Base-by-base conservation (phyloP, 2,888 invertebrate species). In the Hirudinaria manillensis region DNA sequence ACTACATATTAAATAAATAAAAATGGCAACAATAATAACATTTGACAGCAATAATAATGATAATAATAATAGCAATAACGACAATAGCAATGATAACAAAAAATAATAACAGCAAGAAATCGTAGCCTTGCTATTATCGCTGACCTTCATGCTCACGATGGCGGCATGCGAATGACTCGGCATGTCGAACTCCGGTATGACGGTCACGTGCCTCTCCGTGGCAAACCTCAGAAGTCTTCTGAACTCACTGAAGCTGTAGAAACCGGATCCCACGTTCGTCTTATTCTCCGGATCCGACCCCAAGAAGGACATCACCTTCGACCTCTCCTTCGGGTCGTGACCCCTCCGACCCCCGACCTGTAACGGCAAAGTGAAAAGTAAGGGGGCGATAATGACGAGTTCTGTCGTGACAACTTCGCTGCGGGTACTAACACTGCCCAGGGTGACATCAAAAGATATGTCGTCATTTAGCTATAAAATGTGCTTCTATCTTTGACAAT, bases 151-250 rank as follows among this genome's bases (percentile, higher is more conserved):
- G 61, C 83, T 80, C 51, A 78, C 77, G 73, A 83, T 82, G 24
- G 83, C 82, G 0, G 83, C 83, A 67, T 81, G 79, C 16, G 80
- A 79, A 75, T 84, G 83, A 4, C 82, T 83, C 0, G 84, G 84
- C 82, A 83, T 82, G 72, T 84, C 83, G 38, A 84, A 78, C 77
- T 84, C 84, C 6, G 84, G 84, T 27, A 78, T 75, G n/a, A 78
- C 45, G 38, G 65, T 51, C 36, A 84, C 81, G 77, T 83, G 81
- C 3, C 79, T 80, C 0, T 74, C 76, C 3, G 77, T 77, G 70
- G 84, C 84, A 75, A 81, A 80, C 32, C 61, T 56, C 32, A 84
- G 79, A 34, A 84, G 82, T n/a, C 82, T 81, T 56, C 76, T 65
- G 75, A 81, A 82, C 45, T 82, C 80, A n/a, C 75, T 70, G 34